phyloP scores from a whole-genome alignment of 2,888 invertebrate genomes.

The Congeria kusceri region DNA sequence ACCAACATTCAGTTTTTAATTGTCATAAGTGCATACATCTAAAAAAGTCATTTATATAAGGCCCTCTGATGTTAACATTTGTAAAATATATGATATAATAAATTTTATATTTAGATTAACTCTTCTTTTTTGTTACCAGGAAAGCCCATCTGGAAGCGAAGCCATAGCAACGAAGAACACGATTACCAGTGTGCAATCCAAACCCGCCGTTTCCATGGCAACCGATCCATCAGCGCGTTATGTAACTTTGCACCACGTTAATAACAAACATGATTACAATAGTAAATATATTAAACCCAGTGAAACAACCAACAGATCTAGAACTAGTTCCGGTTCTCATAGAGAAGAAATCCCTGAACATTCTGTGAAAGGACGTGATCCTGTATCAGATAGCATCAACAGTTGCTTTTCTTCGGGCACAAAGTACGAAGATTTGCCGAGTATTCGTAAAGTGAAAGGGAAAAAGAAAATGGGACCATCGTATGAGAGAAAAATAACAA shows the following conservation, averaged over 20 bases:
- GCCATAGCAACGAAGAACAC: slow-evolving; percentile 57
- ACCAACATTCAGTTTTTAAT: no score
- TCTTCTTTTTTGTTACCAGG: slow-evolving; percentile 22
- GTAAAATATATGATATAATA: no score
- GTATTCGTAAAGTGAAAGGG: background rate
- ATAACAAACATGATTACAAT: no score
- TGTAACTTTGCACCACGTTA: no score
- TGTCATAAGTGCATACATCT: no score
- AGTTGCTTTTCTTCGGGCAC: background rate
- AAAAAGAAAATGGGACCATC: background rate
- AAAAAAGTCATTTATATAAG: no score
- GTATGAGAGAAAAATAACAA: no score
- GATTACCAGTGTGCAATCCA: background rate
- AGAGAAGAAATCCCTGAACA: no score
- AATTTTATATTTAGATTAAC: background rate
- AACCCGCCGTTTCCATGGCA: background rate
- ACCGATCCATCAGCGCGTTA: background rate
- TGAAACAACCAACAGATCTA: no score
- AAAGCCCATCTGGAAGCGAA: slow-evolving; percentile 71
- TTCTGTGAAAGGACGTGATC: background rate
- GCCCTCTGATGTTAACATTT: no score
- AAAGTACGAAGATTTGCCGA: background rate
- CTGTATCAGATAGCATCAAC: background rate
- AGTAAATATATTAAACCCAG: no score
- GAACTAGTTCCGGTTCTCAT: no score